These are phyloP conservation scores for Chromoteleia sp. DNA, from an alignment of 2,888 invertebrate species.

Conservation along the genomic window DNA sequence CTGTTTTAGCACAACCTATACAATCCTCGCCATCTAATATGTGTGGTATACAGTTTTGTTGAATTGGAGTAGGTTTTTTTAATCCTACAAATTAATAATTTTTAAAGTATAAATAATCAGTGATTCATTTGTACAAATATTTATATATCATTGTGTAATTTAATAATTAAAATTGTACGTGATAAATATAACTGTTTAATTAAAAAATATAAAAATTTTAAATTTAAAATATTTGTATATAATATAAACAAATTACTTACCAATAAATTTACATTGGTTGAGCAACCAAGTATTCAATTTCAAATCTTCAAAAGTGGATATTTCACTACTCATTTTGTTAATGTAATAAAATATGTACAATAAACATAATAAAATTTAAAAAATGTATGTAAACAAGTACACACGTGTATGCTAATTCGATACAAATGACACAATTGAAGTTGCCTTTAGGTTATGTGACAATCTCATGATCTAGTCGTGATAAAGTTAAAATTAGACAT, in stretches of 20 bases:
- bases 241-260: conserved; percentile 82
- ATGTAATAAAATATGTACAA: not conserved
- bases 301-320: conserved; percentile 86
- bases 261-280: conserved; percentile 89
- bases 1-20: conserved; percentile 98
- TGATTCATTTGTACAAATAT: not conserved
- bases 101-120: no score
- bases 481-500: no score
- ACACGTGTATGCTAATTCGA: no score
- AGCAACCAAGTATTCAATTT: conserved; percentile 91
- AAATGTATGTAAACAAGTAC: not conserved
- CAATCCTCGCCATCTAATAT: conserved; percentile 93
- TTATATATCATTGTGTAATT: not conserved
- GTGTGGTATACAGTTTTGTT: conserved; percentile 91
- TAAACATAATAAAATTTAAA: not conserved
- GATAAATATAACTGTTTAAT: not conserved
- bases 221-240: not conserved
- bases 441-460: no score
- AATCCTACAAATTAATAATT: conserved; percentile 50
- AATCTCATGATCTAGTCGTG: no score
- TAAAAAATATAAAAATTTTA: not conserved
- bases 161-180: not conserved
- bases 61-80: conserved; percentile 92
- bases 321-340: conserved; percentile 61
- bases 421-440: no score